Evolutionary conservation across 2,888 invertebrate genomes (phyloP), one percentile per base, ranked within the genome.

Genomic region (Meteorus cinctellus): DNA sequence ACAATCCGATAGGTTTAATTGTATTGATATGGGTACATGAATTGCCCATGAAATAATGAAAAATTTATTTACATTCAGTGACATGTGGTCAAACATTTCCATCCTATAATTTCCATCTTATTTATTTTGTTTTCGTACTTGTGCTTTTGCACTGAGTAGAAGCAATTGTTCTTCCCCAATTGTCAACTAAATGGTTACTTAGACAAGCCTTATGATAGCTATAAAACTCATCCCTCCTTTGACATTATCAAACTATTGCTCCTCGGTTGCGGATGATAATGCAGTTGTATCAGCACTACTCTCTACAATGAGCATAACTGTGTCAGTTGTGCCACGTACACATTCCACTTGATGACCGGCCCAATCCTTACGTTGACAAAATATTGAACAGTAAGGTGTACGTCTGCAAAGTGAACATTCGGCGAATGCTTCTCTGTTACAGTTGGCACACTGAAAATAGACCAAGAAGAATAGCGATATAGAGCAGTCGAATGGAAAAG

Each of bases 291-390:
- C 88, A 14, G 84, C 84, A 41, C 84, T 86, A 76, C 95, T 95
- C 89, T 96, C 96, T 19, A 96, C 96, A 81, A 96, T 95, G 65
- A 96, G 92, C 96, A 96, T 96, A 80, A 96, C 96, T 71, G 95
- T 95, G 89, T 95, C 95, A 0, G 93, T 91, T 34, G 94, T 93
- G 48, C 93, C 93, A 77, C 95, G 92, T 59, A 95, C 94, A 87
- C 96, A 96, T 89, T 96, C 96, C 78, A 96, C 95, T 89, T 96
- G 96, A 90, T 95, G 96, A 55, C 94, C 93, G 19, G 93, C 94
- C 96, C 96, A 97, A 90, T 97, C 96, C 89, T 96, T 96, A 81
- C 96, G 93, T 90, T 97, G 96, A 89, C 97, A 97, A 90, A 96
- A 96, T 3, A 95, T 95, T 8, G 96, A 96, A 89, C 97, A 97